Base-by-base conservation (phyloP, 2,888 invertebrate genomes). In the Atherix ibis region DNA sequence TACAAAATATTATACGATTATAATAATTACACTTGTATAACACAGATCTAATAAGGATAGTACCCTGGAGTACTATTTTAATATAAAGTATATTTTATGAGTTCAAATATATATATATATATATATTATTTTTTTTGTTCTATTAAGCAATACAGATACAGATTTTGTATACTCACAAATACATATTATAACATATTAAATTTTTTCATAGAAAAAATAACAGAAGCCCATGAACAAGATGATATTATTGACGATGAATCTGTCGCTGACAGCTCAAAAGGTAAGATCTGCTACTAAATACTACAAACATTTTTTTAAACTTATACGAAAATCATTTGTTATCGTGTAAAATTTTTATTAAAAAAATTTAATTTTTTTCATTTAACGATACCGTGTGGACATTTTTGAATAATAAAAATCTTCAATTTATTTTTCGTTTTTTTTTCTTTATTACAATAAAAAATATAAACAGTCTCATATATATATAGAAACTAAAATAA, bases 161-260 rank as follows among this genome's bases (percentile, higher is more conserved):
- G n/a, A n/a, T n/a, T 19, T 6, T 19, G 5, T 19, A 6, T 19
- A 19, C 9, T 19, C 5, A 6, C 9, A 19, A 5, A 19, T n/a
- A n/a, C n/a, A n/a, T n/a, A n/a, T n/a, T n/a, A n/a, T n/a, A n/a
- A n/a, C n/a, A n/a, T n/a, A n/a, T n/a, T n/a, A n/a, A n/a, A n/a
- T 22, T 22, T 22, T 10, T 10, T 22, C 22, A 25, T 40, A 40
- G 40, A 40, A 38, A 36, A 36, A 34, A 31, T 40, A 40, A 19
- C 38, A 33, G 35, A 25, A 33, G 28, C 32, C 27, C 22, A 27
- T 12, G 36, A 36, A 34, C 27, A 27, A 18, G 36, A 32, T 36
- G 34, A 27, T 19, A 19, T 17, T 28, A 24, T 28, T 18, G 38
- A 31, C 14, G 26, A 35, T 22, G 25, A 33, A 24, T 19, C 22